Conservation (phyloP, 64 coral and sea anemone genomes). For the Cladopsammia gracilis region DNA sequence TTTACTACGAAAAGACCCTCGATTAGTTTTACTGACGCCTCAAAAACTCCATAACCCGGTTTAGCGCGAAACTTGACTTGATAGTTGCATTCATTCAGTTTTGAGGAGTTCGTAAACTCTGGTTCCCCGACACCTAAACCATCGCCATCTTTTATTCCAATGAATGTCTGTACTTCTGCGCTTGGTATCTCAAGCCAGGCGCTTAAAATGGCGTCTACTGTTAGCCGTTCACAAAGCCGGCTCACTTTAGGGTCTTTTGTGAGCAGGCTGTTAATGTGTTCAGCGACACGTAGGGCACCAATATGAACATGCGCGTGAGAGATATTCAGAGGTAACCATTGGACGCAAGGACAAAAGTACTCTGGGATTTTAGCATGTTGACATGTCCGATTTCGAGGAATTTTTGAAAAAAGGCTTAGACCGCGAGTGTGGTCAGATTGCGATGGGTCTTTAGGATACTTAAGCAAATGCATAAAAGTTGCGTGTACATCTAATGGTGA, state of each 20-base stretch:
- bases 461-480: slow-evolving; percentile 90
- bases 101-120: slow-evolving; percentile 42
- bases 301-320: slow-evolving; percentile 78
- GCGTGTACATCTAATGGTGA: slow-evolving; percentile 91
- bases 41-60: slow-evolving; percentile 77
- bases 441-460: slow-evolving; percentile 84
- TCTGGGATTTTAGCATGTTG: slow-evolving; percentile 81
- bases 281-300: slow-evolving; percentile 46
- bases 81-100: slow-evolving; percentile 71
- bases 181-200: slow-evolving; percentile 82
- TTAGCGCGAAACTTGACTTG: slow-evolving; percentile 74
- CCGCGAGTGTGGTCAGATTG: slow-evolving; percentile 72
- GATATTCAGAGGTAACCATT: slow-evolving; percentile 68
- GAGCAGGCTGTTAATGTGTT: slow-evolving; percentile 71
- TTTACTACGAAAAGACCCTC: slow-evolving; percentile 62
- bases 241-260: not conserved
- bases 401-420: slow-evolving; percentile 54
- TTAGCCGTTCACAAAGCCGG: slow-evolving; percentile 44
- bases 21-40: slow-evolving; percentile 71
- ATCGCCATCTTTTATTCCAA: slow-evolving; percentile 65
- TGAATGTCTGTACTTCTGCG: slow-evolving; percentile 76
- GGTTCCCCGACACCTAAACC: slow-evolving; percentile 82
- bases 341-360: slow-evolving; percentile 90
- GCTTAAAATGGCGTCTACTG: slow-evolving; percentile 63
- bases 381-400: slow-evolving; percentile 73